These are phyloP conservation scores for Acanthurus lineatus DNA, from an alignment of 2,797 vertebrate genomes.

Conservation along the genomic window DNA sequence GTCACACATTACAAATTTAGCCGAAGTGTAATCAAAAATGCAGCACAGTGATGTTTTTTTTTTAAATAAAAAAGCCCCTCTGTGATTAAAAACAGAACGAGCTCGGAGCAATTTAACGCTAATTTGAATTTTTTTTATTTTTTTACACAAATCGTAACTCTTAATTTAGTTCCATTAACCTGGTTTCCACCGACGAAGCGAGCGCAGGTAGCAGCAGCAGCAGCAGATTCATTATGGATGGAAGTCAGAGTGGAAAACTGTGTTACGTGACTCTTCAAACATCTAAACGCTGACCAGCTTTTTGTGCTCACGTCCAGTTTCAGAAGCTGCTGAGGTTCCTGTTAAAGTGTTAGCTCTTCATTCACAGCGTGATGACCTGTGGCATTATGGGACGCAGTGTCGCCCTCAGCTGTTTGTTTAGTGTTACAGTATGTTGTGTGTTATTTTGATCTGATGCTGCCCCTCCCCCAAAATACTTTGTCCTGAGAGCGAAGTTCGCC, in stretches of 20 bases:
- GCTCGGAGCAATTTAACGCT: slow-evolving; percentile 21
- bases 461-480: slow-evolving; percentile 1
- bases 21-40: slow-evolving; percentile 12
- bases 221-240: slow-evolving; percentile 30
- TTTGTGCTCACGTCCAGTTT: neutral
- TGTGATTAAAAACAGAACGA: slow-evolving; percentile 20
- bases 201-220: neutral
- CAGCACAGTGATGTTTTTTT: neutral
- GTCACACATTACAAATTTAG: slow-evolving; percentile 7
- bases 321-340: neutral
- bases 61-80: slow-evolving; percentile 5
- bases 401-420: neutral
- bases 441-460: slow-evolving; percentile 3
- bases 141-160: neutral
- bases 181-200: slow-evolving; percentile 17
- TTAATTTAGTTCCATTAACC: slow-evolving; percentile 32
- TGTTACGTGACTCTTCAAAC: slow-evolving; percentile 21
- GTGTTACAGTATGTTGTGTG: neutral
- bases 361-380: neutral
- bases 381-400: neutral
- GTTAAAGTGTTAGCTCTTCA: neutral
- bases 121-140: neutral
- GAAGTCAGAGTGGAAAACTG: slow-evolving; percentile 35
- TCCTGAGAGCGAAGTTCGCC: slow-evolving; percentile 16
- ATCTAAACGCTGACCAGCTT: neutral